Evolutionary conservation across 2,797 vertebrate species (phyloP).

Genomic region (Parambassis ranga): DNA sequence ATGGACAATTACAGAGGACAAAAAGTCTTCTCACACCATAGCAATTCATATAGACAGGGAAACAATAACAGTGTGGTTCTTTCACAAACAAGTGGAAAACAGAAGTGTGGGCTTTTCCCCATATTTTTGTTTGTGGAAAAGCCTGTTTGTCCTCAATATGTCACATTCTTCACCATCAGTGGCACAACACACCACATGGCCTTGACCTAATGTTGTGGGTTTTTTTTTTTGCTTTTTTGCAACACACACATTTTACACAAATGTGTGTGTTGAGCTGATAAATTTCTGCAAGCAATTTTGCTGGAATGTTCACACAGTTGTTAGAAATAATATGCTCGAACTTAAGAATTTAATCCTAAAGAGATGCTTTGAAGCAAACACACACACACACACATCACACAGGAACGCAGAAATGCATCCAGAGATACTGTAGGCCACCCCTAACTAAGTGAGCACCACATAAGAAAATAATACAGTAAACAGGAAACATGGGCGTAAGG

Average conservation of each 20-base stretch:
- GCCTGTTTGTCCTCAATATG: constrained; percentile 75
- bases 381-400: background rate
- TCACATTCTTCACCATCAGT: constrained; percentile 71
- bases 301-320: background rate
- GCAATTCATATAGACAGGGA: constrained; percentile 75
- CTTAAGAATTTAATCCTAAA: background rate
- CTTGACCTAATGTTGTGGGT: constrained; percentile 75
- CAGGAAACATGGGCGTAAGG: constrained; percentile 77
- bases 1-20: constrained; percentile 39
- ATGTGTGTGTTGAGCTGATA: constrained; percentile 11
- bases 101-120: constrained; percentile 68
- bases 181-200: constrained; percentile 68
- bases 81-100: constrained; percentile 75
- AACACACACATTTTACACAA: constrained; percentile 43
- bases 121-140: constrained; percentile 76
- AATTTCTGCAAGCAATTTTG: constrained; percentile 3
- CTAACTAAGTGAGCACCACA: constrained; percentile 57
- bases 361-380: background rate
- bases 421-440: constrained; percentile 43
- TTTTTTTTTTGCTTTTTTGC: constrained; percentile 53
- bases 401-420: constrained; percentile 27
- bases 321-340: background rate
- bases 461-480: constrained; percentile 75
- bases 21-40: constrained; percentile 38
- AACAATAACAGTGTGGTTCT: constrained; percentile 72